Conservation (phyloP, 2,888 invertebrate genomes). For the Chymomyza amoena region DNA sequence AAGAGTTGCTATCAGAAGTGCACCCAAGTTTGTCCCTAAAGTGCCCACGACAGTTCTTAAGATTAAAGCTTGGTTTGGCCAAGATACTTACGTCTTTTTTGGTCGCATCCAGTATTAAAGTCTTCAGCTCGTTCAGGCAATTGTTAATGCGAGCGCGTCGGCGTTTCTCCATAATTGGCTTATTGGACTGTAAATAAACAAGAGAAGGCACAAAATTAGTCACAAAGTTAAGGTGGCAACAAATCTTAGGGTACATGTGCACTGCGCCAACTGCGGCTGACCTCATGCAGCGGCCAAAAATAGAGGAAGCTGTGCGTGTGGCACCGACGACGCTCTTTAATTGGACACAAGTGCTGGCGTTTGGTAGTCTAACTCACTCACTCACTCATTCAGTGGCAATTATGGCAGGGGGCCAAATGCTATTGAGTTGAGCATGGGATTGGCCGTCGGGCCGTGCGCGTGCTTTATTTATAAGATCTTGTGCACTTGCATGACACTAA, state of each 20-base stretch:
- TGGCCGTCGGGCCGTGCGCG: slow-evolving; percentile 54
- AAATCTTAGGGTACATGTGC: slow-evolving; percentile 14
- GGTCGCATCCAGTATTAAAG: slow-evolving; percentile 89
- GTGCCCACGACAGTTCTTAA: no score
- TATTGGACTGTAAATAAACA: slow-evolving; percentile 86
- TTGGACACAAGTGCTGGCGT: slow-evolving; percentile 54
- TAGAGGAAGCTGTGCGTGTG: slow-evolving; percentile 60
- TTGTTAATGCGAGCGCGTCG: slow-evolving; percentile 93
- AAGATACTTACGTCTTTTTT: slow-evolving; percentile 91
- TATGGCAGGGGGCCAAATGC: slow-evolving; percentile 72
- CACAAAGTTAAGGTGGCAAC: slow-evolving; percentile 14
- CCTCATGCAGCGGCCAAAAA: slow-evolving; percentile 69
- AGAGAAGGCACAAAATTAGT: slow-evolving; percentile 47
- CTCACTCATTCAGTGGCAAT: slow-evolving; percentile 2
- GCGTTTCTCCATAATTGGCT: slow-evolving; percentile 95
- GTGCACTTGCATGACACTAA: slow-evolving; percentile 33
- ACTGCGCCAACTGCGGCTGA: slow-evolving; percentile 38
- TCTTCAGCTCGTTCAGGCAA: slow-evolving; percentile 92
- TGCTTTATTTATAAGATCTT: slow-evolving; percentile 70
- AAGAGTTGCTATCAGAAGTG: background rate
- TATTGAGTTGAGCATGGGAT: slow-evolving; percentile 6
- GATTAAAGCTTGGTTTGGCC: background rate
- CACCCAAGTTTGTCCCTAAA: no score
- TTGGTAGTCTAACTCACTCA: background rate
- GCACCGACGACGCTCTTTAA: slow-evolving; percentile 57